Conservation (phyloP, 2,797 vertebrate species). For the Pachyuromys duprasi region DNA sequence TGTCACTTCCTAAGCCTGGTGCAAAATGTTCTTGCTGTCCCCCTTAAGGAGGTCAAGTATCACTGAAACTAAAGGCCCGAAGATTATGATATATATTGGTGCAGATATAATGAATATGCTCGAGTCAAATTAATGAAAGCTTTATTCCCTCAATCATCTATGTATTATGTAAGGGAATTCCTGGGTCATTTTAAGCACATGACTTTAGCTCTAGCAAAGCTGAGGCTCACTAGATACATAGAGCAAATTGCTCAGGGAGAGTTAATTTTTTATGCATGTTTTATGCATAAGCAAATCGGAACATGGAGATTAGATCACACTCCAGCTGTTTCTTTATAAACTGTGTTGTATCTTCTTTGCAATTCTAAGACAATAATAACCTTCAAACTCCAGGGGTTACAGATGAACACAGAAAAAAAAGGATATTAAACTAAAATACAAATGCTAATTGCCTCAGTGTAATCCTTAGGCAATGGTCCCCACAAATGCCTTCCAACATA, state of each 20-base stretch:
- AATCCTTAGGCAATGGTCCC: not conserved
- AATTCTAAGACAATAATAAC: constrained; percentile 82
- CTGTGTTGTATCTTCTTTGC: constrained; percentile 78
- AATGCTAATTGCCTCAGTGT: not conserved
- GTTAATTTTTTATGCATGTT: constrained; percentile 88
- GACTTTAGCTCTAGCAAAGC: constrained; percentile 64
- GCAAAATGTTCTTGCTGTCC: constrained; percentile 15
- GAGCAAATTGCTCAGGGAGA: constrained; percentile 82
- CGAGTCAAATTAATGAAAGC: constrained; percentile 83
- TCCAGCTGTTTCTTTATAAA: constrained; percentile 87
- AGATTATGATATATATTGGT: constrained; percentile 59
- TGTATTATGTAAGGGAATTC: constrained; percentile 84
- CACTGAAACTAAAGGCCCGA: constrained; percentile 62
- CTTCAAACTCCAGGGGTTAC: constrained; percentile 73
- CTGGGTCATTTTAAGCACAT: constrained; percentile 77
- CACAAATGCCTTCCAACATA: not conserved
- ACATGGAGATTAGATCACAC: constrained; percentile 87
- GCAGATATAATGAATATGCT: constrained; percentile 73
- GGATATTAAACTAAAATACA: not conserved
- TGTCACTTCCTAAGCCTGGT: constrained; percentile 75
- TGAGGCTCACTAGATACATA: constrained; percentile 77
- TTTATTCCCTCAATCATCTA: constrained; percentile 76
- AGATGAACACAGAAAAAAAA: not conserved
- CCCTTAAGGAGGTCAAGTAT: constrained; percentile 74
- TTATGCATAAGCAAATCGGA: constrained; percentile 87